These are phyloP conservation scores for Drosophila monieri DNA, from an alignment of 2,888 invertebrate genomes.

Conservation along the genomic window DNA sequence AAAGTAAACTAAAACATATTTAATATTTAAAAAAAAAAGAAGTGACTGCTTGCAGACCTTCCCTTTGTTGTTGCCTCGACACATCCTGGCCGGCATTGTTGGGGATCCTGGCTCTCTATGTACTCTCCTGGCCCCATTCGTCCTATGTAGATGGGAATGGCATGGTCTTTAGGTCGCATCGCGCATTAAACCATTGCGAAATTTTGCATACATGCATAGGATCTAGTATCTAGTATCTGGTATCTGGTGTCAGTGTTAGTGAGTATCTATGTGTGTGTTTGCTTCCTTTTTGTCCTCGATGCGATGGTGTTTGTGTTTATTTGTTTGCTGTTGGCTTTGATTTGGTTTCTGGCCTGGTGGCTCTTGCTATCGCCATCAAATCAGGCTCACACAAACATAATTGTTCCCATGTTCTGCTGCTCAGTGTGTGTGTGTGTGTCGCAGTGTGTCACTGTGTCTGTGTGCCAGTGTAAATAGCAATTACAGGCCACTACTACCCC, in stretches of 20 bases:
- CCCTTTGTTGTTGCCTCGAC: conserved; percentile 71
- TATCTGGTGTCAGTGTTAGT: conserved; percentile 5
- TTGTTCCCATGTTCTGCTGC: conserved; percentile 18
- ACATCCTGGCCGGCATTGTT: conserved; percentile 50
- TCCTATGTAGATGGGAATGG: no score
- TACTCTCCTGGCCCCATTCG: no score
- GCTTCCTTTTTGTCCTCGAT: conserved; percentile 27
- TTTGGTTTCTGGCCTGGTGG: conserved; percentile 57
- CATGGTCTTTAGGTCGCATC: no score
- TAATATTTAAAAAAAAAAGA: conserved; percentile 56
- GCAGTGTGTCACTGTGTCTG: conserved; percentile 38
- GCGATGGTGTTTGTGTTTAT: conserved; percentile 43
- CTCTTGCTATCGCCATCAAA: conserved; percentile 72
- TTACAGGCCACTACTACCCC: conserved; percentile 49
- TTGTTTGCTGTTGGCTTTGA: conserved; percentile 58
- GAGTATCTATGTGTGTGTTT: conserved; percentile 15
- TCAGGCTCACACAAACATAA: conserved; percentile 58
- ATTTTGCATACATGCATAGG: conserved; percentile 36
- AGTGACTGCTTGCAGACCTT: no score
- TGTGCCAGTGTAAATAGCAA: conserved; percentile 67
- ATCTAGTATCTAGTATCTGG: not conserved
- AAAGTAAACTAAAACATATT: not conserved
- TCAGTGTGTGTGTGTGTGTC: conserved; percentile 5
- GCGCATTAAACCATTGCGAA: conserved; percentile 69
- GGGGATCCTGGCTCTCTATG: no score